Conservation (phyloP, 1,140 invertebrate genomes). For the Agraylea sexmaculata region DNA sequence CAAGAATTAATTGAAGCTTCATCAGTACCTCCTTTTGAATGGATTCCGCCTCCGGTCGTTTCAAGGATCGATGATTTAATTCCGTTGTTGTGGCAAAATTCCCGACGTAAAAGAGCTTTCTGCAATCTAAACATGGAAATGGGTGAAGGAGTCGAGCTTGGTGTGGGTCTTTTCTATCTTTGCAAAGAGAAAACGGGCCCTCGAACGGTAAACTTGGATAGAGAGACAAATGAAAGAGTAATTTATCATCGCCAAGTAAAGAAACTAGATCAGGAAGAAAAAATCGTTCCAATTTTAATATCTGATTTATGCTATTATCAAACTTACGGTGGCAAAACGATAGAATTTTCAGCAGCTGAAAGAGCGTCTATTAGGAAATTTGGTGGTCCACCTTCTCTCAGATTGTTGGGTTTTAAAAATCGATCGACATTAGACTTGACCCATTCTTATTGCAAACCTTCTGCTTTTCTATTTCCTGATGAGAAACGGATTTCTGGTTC, state of each 20-base stretch:
- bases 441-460: slow-evolving; percentile 14
- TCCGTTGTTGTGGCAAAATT: slow-evolving; percentile 11
- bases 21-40: slow-evolving; percentile 6
- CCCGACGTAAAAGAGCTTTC: slow-evolving; percentile 11
- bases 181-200: slow-evolving; percentile 10
- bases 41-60: slow-evolving; percentile 9
- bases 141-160: slow-evolving; percentile 11
- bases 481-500: slow-evolving; percentile 17
- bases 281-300: slow-evolving; percentile 6
- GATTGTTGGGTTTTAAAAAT: slow-evolving; percentile 17
- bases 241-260: not conserved
- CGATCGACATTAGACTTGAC: slow-evolving; percentile 9
- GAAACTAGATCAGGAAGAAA: not conserved
- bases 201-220: slow-evolving; percentile 8
- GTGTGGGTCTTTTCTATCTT: slow-evolving; percentile 16
- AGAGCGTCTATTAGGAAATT: slow-evolving; percentile 15
- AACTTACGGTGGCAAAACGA: slow-evolving; percentile 11
- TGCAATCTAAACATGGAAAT: slow-evolving; percentile 13
- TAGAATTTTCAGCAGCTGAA: slow-evolving; percentile 14
- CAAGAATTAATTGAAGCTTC: slow-evolving; percentile 13
- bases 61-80: slow-evolving; percentile 14
- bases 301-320: slow-evolving; percentile 12
- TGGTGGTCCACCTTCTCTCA: slow-evolving; percentile 13
- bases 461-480: slow-evolving; percentile 17
- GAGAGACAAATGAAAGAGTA: slow-evolving; percentile 15